Evolutionary conservation across 2,797 vertebrate species (phyloP).

Genomic region (Lateolabrax maculatus): DNA sequence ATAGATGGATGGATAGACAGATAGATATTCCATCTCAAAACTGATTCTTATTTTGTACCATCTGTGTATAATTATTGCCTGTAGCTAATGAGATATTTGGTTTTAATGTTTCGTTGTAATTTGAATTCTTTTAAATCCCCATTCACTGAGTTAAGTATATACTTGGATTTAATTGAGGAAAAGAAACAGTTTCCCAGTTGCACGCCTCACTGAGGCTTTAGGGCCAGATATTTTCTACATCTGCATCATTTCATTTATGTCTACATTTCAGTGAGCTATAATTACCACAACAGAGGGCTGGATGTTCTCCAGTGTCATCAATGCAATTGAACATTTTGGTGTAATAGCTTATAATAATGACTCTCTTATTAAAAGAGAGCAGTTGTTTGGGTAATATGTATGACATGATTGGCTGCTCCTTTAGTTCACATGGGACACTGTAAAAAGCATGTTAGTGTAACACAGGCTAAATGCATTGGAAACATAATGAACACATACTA

Average conservation of each 20-base stretch:
- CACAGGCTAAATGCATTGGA: conserved; percentile 22
- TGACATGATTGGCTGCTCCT: conserved; percentile 29
- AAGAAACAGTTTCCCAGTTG: conserved; percentile 54
- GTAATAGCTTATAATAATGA: conserved; percentile 72
- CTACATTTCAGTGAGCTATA: conserved; percentile 75
- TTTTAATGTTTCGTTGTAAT: conserved; percentile 64
- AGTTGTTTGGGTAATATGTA: conserved; percentile 51
- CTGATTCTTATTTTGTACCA: conserved; percentile 40
- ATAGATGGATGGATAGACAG: conserved; percentile 7
- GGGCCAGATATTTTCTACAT: conserved; percentile 66
- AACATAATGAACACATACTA: conserved; percentile 22
- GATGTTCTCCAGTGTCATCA: conserved; percentile 70
- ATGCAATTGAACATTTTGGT: conserved; percentile 67
- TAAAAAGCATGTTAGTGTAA: conserved; percentile 28
- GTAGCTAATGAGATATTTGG: conserved; percentile 66
- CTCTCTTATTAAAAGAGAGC: conserved; percentile 64
- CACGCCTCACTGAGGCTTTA: conserved; percentile 54
- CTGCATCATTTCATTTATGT: conserved; percentile 73
- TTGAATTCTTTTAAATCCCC: conserved; percentile 64
- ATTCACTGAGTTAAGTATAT: conserved; percentile 63
- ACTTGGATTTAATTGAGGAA: conserved; percentile 67
- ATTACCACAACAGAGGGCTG: conserved; percentile 69
- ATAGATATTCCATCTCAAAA: conserved; percentile 31
- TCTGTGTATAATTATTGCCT: conserved; percentile 56
- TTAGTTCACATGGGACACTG: conserved; percentile 32